phyloP scores from a whole-genome alignment of 2,113 vertebrate species.

The Centropristis striata region DNA sequence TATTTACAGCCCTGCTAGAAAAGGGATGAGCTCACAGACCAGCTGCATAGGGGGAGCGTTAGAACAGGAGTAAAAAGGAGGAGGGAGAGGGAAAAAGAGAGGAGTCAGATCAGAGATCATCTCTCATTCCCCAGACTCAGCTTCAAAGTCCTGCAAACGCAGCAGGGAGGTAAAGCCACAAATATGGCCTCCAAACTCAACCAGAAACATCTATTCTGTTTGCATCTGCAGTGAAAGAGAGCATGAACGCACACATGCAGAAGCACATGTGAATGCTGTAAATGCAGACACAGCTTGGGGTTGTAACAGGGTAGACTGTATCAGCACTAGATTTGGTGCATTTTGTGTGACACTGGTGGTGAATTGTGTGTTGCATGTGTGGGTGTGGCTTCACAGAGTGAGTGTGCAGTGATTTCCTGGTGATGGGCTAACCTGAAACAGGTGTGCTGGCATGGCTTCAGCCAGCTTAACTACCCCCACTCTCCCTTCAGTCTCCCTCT shows the following conservation, averaged over 20 bases:
- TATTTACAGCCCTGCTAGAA: constrained; percentile 67
- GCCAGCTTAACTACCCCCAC: too few species aligned
- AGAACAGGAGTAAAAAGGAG: constrained; percentile 55
- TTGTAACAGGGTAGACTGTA: too few species aligned
- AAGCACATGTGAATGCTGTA: background rate
- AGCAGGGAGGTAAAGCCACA: constrained; percentile 77
- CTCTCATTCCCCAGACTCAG: constrained; percentile 65
- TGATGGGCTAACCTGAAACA: too few species aligned
- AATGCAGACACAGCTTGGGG: constrained; percentile 41
- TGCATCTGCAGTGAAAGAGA: constrained; percentile 25
- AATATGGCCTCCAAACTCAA: constrained; percentile 60
- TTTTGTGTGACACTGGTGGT: too few species aligned
- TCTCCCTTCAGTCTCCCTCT: too few species aligned
- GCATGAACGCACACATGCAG: constrained; percentile 31
- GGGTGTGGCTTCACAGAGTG: too few species aligned
- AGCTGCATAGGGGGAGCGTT: constrained; percentile 74
- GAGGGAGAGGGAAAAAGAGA: constrained; percentile 17
- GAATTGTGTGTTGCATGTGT: too few species aligned
- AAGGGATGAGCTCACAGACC: constrained; percentile 74
- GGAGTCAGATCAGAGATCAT: constrained; percentile 74
- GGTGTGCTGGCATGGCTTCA: too few species aligned
- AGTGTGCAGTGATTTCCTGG: too few species aligned
- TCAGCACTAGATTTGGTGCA: too few species aligned
- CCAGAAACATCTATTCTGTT: constrained; percentile 26
- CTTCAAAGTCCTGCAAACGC: constrained; percentile 81